phyloP scores from a whole-genome alignment of 2,113 vertebrate genomes.

The Pristiophorus japonicus region DNA sequence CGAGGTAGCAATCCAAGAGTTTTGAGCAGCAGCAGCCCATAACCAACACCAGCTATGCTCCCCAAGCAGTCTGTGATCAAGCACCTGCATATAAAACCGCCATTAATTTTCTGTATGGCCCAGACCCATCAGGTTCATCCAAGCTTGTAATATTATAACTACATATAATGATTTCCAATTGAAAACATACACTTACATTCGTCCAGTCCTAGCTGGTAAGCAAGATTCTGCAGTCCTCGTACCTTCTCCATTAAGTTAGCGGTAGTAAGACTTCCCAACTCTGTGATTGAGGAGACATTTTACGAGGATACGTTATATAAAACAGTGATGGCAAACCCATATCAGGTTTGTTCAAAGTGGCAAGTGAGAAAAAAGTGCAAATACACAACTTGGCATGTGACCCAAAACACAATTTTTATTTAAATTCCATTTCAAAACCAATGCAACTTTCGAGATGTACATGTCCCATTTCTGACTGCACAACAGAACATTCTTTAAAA shows the following conservation, averaged over 20 bases:
- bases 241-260: conserved; percentile 98
- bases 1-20: background rate
- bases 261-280: conserved; percentile 90
- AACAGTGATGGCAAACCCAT: background rate
- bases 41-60: background rate
- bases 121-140: background rate
- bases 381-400: background rate
- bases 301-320: background rate
- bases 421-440: background rate
- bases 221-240: conserved; percentile 92
- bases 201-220: conserved; percentile 92
- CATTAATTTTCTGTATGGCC: background rate
- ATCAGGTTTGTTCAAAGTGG: background rate
- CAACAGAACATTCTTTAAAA: background rate
- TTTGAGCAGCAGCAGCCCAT: background rate
- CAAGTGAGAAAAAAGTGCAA: background rate
- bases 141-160: background rate
- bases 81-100: background rate
- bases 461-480: too few relatives aligned
- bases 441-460: background rate
- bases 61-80: background rate
- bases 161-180: background rate
- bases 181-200: conserved; percentile 77
- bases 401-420: background rate
- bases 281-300: conserved; percentile 50